Base-by-base conservation (phyloP, 2,888 invertebrate species). In the Rhingia rostrata region DNA sequence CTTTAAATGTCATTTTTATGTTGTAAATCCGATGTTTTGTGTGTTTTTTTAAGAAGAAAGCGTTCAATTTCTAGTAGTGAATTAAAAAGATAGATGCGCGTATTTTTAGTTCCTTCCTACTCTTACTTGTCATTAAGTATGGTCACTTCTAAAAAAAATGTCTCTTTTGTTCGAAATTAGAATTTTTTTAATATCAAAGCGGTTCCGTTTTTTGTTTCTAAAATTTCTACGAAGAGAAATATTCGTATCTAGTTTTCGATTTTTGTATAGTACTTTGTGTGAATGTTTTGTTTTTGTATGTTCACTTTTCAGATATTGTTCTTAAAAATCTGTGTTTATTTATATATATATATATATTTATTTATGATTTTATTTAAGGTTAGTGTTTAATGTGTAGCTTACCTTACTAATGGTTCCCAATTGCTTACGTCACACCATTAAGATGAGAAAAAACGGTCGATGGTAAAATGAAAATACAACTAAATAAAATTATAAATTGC, bases 381-480 rank as follows among this genome's bases (percentile, higher is more conserved):
- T 88, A 87, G 89, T 90, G 90, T 90, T 90, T 91, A 91, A 90
- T 90, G 92, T 92, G 91, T 92, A 92, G 91, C 92, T 91, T 90
- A 91, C 91, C 91, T 92, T 89, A 90, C 92, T 91, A 91, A 90
- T 92, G 91, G 91, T 90, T 91, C 91, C 91, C 91, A 91, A 91
- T 90, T 91, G 91, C 92, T 90, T 90, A 88, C 90, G 87, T 89
- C 91, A 91, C 91, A 91, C 91, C 91, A 91, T 91, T 90, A 83
- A 89, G 89, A 89, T 90, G 89, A 73, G 85, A 85, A 61, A 63
- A 82, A 75, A 86, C 43, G 69, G 81, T 80, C 61, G 74, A 83
- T 73, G 80, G 45, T 86, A 47, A 66, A 67, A 86, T 84, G 53
- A 58, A 79, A 73, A 74, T 22, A 22, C 22, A 22, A 86, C 87